Base-by-base conservation (phyloP, 2,113 vertebrate genomes). In the Bos taurus region DNA sequence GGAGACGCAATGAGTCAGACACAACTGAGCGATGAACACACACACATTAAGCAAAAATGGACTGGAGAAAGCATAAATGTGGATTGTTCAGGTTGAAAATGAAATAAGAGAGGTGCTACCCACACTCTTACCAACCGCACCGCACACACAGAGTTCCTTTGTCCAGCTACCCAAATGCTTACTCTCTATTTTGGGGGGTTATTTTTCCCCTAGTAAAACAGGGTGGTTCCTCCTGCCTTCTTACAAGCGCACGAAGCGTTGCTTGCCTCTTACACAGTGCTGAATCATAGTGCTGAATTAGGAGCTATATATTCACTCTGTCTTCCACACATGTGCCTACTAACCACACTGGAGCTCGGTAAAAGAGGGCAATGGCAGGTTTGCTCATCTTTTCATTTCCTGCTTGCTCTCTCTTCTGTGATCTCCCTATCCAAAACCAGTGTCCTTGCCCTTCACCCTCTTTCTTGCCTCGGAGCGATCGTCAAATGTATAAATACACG, bases 381-480 rank as follows among this genome's bases (percentile, higher is more conserved):
- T 98, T 98, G 98, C 98, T 98, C 94, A 90, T 98, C 98, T 97
- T 98, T 98, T 98, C 98, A 98, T 98, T 98, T 98, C 90, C 97
- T 98, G 97, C 23, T 97, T 97, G 96, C 97, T 97, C 96, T 97
- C 90, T 98, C 78, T 84, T 93, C 92, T 82, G 88, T 90, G 64
- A 87, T 97, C 78, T 78, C 92, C 77, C 96, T 0, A 1, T 23
- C 46, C 0, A 0, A 52, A 60, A 40, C 25, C 87, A 77, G 26
- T 59, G 85, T n/a, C 30, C 95, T 97, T 96, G 59, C 92, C 94
- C 98, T 97, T 94, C 74, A 21, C 80, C 54, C 46, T 2, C 7
- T 97, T 95, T 98, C 94, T 97, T 97, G 60, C 96, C 94, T 88
- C 2, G 4, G 23, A 71, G 56, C 46, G 46, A 3, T 96, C 97